Evolutionary conservation across 2,113 vertebrate genomes (phyloP).

Genomic region (Muscicapa adusta): DNA sequence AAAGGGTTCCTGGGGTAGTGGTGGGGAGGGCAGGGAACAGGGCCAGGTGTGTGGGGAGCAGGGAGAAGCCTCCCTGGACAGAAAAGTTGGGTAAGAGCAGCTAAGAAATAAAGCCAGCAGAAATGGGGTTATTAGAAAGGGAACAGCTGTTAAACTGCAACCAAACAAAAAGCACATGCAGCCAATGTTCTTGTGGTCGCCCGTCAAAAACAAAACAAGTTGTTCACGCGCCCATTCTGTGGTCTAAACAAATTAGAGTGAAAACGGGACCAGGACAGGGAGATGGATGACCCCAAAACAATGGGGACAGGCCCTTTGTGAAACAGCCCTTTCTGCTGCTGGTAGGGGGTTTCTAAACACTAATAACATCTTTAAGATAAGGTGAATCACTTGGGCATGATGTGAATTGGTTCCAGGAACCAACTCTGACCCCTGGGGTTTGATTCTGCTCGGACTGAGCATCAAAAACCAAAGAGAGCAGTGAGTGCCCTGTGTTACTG

Average conservation of each 20-base stretch:
- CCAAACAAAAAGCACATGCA: constrained; percentile 47
- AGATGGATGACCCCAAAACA: constrained; percentile 40
- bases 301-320: background rate
- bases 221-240: background rate
- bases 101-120: constrained; percentile 20
- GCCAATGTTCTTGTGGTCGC: constrained; percentile 20
- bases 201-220: constrained; percentile 14
- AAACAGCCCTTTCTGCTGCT: background rate
- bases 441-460: background rate
- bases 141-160: constrained; percentile 62
- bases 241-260: constrained; percentile 58
- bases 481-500: background rate
- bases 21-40: constrained; percentile 7
- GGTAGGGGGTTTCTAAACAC: background rate
- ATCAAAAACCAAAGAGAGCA: background rate
- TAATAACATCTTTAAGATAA: background rate
- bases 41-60: constrained; percentile 33
- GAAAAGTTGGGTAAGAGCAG: constrained; percentile 48
- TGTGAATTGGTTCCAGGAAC: background rate
- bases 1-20: constrained; percentile 36
- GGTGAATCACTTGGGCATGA: background rate
- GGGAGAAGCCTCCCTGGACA: background rate
- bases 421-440: background rate
- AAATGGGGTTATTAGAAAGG: constrained; percentile 21
- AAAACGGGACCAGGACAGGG: constrained; percentile 19